These are phyloP conservation scores for Chiloscyllium plagiosum DNA, from an alignment of 2,113 vertebrate genomes.

Conservation along the genomic window DNA sequence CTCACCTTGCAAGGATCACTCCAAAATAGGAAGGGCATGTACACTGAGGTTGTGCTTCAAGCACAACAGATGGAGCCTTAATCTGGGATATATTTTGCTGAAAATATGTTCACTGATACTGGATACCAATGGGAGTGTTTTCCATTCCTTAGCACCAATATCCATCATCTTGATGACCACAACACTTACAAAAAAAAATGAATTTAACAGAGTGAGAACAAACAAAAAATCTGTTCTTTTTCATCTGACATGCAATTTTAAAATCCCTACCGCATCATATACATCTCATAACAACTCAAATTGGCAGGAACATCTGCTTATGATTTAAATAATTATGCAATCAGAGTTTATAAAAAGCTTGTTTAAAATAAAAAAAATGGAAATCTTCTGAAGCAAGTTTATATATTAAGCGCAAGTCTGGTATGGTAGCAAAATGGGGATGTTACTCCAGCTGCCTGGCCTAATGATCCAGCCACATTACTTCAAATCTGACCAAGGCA, in stretches of 20 bases:
- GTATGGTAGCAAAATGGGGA: background rate
- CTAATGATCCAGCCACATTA: background rate
- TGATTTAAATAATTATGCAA: background rate
- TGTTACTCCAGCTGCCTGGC: background rate
- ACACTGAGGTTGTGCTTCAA: background rate
- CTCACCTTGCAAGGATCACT: background rate
- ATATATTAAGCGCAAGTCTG: background rate
- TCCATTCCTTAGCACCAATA: constrained; percentile 11
- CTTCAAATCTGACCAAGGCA: background rate
- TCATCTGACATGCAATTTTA: background rate
- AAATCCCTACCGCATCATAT: background rate
- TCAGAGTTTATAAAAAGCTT: background rate
- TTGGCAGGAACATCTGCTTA: constrained; percentile 6
- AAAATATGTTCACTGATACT: background rate
- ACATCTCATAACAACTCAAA: background rate
- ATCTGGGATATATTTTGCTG: background rate
- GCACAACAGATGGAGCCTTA: constrained; percentile 23
- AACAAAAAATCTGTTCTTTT: constrained; percentile 9
- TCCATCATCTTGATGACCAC: constrained; percentile 3
- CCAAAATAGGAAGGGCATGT: background rate
- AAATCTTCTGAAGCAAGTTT: background rate
- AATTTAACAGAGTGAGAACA: background rate
- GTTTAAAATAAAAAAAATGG: background rate
- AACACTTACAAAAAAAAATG: constrained; percentile 18
- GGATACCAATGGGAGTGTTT: background rate